Evolutionary conservation across 2,113 vertebrate species (phyloP).

Genomic region (Elaphurus davidianus): DNA sequence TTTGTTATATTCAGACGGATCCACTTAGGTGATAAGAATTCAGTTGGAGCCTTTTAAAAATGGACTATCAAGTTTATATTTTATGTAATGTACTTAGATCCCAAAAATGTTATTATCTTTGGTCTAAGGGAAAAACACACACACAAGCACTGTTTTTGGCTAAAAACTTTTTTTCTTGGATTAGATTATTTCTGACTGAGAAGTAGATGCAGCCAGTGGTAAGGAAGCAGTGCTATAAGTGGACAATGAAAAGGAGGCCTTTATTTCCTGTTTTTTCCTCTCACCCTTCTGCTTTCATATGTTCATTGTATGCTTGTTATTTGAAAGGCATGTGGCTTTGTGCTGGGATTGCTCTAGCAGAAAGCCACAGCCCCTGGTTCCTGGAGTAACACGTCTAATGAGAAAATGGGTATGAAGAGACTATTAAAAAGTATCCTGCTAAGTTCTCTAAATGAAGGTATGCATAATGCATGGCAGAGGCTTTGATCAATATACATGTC

Average conservation of each 20-base stretch:
- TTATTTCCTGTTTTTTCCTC: not conserved
- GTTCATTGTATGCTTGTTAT: not conserved
- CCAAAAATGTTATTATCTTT: not conserved
- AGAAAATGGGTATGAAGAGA: conserved; percentile 21
- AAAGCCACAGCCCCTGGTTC: not conserved
- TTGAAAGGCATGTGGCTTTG: not conserved
- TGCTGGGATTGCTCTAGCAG: not conserved
- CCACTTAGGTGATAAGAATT: not conserved
- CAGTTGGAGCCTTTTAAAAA: not conserved
- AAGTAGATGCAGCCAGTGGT: not conserved
- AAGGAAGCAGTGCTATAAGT: not conserved
- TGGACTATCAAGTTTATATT: not conserved
- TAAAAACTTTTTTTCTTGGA: not conserved
- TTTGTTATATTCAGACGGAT: not conserved
- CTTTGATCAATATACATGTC: not conserved
- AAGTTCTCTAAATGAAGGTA: not conserved
- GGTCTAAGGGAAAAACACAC: not conserved
- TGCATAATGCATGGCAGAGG: not conserved
- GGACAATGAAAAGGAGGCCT: not conserved
- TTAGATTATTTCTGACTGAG: not conserved
- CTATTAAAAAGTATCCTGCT: not conserved
- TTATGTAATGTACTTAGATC: not conserved
- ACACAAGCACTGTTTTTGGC: not conserved
- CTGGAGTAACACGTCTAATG: not conserved
- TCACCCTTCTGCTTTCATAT: not conserved